Evolutionary conservation across 37 sponge, comb jelly and placozoan genomes (phyloP), one percentile per base, ranked within the genome.

Genomic region (Aphrocallistes beatrix): DNA sequence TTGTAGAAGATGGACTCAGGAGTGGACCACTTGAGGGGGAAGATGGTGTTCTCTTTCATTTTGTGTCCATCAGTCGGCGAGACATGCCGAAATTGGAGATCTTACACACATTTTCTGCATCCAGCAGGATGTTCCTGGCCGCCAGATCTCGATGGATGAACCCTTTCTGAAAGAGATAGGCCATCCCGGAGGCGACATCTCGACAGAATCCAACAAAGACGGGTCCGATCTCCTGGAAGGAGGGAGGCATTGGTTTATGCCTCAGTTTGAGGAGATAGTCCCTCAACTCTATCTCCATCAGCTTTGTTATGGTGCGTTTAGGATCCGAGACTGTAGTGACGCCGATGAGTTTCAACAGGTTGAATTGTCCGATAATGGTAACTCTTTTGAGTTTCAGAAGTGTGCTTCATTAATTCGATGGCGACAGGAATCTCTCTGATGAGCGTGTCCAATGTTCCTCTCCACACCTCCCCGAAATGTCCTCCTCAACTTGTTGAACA

Each of bases 111-210:
- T 60, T 60, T 28, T 60, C 28, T 28, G 75, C 34, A 60, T 60
- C 75, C 10, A 60, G 75, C 75, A 60, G 75, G n/a, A 60, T 60
- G 34, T 60, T 60, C n/a, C 75, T 60, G n/a, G 75, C 75, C 25
- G 75, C 75, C 8, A 60, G 75, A 13, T 60, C 75, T 3, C 75
- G 75, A 60, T 60, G 75, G 21, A 60, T 60, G 75, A 60, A 60
- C n/a, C 75, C 75, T 13, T 60, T 60, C 21, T 60, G 75, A 32
- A 30, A 60, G 3, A 60, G 21, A 30, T 60, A 60, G 25, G 75
- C 25, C 75, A 60, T 60, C 10, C 75, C 75, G 28, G n/a, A 6
- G 10, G 75, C 75, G 3, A 60, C n/a, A 13, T 30, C 75, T 13
- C 75, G 10, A 60, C 75, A 60, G 34, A 60, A 60, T 3, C 75